phyloP scores from a whole-genome alignment of 2,888 invertebrate species.

The Uropetala carovei region DNA sequence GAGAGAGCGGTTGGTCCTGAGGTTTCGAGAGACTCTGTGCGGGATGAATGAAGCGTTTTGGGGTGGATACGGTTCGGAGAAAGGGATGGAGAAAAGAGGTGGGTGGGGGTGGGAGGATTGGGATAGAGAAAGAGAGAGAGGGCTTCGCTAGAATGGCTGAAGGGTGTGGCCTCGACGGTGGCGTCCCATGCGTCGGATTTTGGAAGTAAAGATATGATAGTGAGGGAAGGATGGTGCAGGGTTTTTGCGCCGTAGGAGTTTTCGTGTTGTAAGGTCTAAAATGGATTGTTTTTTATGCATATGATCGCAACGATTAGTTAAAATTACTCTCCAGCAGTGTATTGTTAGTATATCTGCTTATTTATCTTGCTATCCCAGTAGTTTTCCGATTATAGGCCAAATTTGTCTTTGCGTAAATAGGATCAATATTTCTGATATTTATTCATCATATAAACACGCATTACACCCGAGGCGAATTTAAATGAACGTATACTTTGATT shows the following conservation, averaged over 20 bases:
- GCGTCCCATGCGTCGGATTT: not conserved
- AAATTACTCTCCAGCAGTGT: not conserved
- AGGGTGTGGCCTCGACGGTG: constrained; percentile 34
- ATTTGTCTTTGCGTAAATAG: too few relatives aligned
- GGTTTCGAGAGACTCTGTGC: not conserved
- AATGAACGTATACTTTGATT: too few relatives aligned
- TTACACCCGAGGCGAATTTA: too few relatives aligned
- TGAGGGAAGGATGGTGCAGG: not conserved
- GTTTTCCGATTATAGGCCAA: too few relatives aligned
- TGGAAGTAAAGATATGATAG: not conserved
- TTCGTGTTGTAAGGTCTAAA: not conserved
- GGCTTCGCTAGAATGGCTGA: constrained; percentile 1
- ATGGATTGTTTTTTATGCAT: not conserved
- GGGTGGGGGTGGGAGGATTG: not conserved
- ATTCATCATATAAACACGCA: too few relatives aligned
- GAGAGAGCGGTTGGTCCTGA: not conserved
- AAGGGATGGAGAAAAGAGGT: not conserved
- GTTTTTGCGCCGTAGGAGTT: not conserved
- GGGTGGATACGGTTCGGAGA: not conserved
- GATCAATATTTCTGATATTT: too few relatives aligned
- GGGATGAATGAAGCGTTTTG: constrained; percentile 14
- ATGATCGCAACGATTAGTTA: not conserved
- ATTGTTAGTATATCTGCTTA: not conserved
- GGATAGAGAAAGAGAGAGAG: not conserved
- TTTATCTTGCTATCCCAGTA: too few relatives aligned